Base-by-base conservation (phyloP, 2,888 invertebrate species). In the Eutolmus rufibarbis region DNA sequence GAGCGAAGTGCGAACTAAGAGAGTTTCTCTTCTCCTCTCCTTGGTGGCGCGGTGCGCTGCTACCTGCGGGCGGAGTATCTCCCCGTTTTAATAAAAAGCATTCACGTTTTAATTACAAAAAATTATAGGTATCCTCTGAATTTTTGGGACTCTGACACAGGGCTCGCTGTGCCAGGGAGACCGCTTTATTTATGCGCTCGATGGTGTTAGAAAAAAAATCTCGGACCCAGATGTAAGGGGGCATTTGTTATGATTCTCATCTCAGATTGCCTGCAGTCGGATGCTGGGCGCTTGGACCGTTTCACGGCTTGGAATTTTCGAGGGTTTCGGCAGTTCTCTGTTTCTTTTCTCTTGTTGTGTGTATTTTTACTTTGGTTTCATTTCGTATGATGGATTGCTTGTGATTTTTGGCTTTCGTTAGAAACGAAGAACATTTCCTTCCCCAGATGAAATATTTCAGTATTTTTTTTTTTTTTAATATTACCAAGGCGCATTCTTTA, bases 281-380 rank as follows among this genome's bases (percentile, higher is more conserved):
- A 77, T 37, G 77, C 34, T 40, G 37, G 37, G 12, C 66, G 66
- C 28, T 66, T 12, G 19, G 28, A 28, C 66, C 66, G 23, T 12
- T 66, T 28, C 66, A 66, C 66, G 28, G 66, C 66, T 66, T 66
- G 66, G 66, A 66, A 66, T 66, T 66, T 66, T 66, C 66, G 77
- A 40, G 82, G 74, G 74, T 82, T 82, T 46, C 46, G 34, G 28
- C 66, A 66, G 28, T 66, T 66, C 28, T 46, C 87, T 66, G 76
- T 46, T 81, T 74, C 43, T 57, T 84, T 84, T 81, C 37, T 87
- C 46, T 76, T 87, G n/a, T 87, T 51, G 28, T 87, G 84, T 86
- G 43, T 16, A 43, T 76, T 23, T 76, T 86, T 34, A 76, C 37
- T 34, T 85, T 19, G 23, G 66, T 82, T 51, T 86, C 86, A 77